Evolutionary conservation across 2,888 invertebrate species (phyloP), one percentile per base, ranked within the genome.

Genomic region (Platycheirus albimanus): DNA sequence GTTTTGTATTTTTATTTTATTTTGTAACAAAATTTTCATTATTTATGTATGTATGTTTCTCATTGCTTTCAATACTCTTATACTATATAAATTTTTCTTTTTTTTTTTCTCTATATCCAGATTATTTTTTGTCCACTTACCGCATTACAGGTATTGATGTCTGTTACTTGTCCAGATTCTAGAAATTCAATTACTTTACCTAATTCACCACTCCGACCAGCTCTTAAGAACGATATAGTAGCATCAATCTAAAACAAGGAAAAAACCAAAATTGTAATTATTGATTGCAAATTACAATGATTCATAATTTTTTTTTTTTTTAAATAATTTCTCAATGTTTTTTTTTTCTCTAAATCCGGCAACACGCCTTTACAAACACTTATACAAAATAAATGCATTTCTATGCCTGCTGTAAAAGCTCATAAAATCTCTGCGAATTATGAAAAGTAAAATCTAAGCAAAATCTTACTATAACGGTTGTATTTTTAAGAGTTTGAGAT

Each of bases 91-190:
- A 28, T 13, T 0, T 15, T n/a, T 33, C 0, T 0, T 33, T 36
- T 4, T 20, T 15, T 6, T 56, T 45, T 30, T n/a, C n/a, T n/a
- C n/a, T n/a, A n/a, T n/a, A n/a, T n/a, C n/a, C 6, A 3, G 11
- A 36, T 3, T 0, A 36, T 58, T 20, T 43, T 30, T n/a, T 10
- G 13, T 24, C 20, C 69, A 92, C 95, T 95, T 92, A 98, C 98
- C 89, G 98, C 96, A 92, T 99, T 99, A 90, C 97, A 96, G 86
- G 98, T 97, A 92, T 99, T 99, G 90, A 99, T 99, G 90, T 99
- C 99, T 86, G 97, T 95, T 86, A 97, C 96, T 80, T 96, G 95
- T 77, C 94, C 93, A 41, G 93, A 93, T 92, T 98, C 97, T 86
- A 99, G 93, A 87, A 97, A 96, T 90, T 99, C 98, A 88, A 98